phyloP scores from a whole-genome alignment of 2,113 vertebrate genomes.

The Aramus guarauna region DNA sequence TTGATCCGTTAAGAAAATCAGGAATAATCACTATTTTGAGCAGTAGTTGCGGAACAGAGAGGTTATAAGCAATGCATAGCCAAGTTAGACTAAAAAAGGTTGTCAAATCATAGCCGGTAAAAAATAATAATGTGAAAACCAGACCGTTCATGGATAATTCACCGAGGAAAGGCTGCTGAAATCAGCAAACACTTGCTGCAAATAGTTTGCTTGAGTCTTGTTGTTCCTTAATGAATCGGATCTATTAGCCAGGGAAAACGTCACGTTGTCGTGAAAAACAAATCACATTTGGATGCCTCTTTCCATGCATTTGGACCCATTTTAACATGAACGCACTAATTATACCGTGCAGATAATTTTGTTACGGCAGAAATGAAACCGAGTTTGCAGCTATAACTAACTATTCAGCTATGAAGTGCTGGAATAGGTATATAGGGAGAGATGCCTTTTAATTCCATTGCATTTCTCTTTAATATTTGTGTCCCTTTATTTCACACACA shows the following conservation, averaged over 20 bases:
- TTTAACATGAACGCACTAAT: conserved; percentile 3
- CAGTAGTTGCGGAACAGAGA: not conserved
- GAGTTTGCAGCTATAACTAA: conserved; percentile 13
- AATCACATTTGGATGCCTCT: conserved; percentile 20
- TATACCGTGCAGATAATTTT: conserved; percentile 48
- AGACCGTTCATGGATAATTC: not conserved
- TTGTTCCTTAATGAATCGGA: conserved; percentile 26
- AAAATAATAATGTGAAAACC: not conserved
- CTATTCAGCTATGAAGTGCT: not conserved
- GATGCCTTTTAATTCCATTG: not conserved
- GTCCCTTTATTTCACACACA: not conserved
- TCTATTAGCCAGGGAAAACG: conserved; percentile 27
- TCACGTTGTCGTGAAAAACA: conserved; percentile 4
- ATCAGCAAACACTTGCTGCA: not conserved
- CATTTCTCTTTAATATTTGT: not conserved
- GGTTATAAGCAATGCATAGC: not conserved
- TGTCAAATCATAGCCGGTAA: not conserved
- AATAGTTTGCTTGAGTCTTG: not conserved
- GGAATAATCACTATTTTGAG: not conserved
- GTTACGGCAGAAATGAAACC: not conserved
- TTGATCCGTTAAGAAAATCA: not conserved
- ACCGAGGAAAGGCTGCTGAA: not conserved
- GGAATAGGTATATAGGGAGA: conserved; percentile 11
- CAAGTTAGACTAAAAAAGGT: not conserved
- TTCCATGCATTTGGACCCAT: not conserved